Evolutionary conservation across 1,140 invertebrate genomes (phyloP), one percentile per base, ranked within the genome.

Genomic region (Apolygus lucorum): DNA sequence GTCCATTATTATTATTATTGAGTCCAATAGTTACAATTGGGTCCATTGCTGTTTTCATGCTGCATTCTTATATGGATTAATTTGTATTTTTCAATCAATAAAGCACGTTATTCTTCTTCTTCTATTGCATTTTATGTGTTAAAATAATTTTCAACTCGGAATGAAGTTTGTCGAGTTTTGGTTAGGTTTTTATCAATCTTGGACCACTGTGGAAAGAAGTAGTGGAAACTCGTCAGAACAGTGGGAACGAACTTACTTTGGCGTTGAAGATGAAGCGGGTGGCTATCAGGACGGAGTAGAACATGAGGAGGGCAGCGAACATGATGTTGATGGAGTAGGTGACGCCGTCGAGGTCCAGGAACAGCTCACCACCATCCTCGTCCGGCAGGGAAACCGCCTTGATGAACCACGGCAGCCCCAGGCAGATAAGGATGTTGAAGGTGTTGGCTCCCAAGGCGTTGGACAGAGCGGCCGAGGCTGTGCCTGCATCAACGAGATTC

Each of bases 391-490:
- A 70, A 17, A 71, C 34, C 26, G 73, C 74, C 25, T 78, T 79
- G 54, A 80, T 76, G 8, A 80, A 72, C 79, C 79, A 80, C 4
- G 79, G 79, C 17, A 78, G 63, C 1, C 77, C 76, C 4, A 79
- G 72, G 69, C 78, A 79, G 28, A 80, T 71, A 14, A 79, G 71
- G 49, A 80, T 79, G 73, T 80, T 78, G 69, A 80, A 78, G 11
- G 79, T 79, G 68, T 79, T 80, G 21, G 78, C 79, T 1, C 79
- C 79, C 26, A 80, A 73, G 11, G 76, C 73, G 66, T 79, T 79
- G 2, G 54, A 59, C 11, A 59, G 22, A 22, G 22, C 54, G 2
- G 8, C 54, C 4, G 54, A 59, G 8, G 54, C 11, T 59, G 54
- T 59, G 11, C 54, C 54, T 59, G 67, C 21, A 22, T 27, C 27